A percentile compares a stretch with the other conserved stretches of the same genome.
These are phyloP conservation scores for Panzeria rudis DNA, from an alignment of 2,888 invertebrate species.

Conservation along the genomic window DNA sequence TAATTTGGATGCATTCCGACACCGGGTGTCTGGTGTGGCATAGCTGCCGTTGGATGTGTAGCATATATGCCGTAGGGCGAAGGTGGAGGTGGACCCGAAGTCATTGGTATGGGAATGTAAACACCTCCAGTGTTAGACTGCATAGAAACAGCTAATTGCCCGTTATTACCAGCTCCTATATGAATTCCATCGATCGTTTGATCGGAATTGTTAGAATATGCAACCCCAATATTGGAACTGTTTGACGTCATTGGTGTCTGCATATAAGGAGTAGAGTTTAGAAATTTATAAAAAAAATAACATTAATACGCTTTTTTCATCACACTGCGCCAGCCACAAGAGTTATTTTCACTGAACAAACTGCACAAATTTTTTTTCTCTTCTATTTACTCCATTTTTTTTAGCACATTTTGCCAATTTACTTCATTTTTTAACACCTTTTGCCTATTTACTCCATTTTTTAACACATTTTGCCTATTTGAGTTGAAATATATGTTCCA, in stretches of 20 bases:
- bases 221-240: conserved; percentile 63
- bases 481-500: too few species aligned
- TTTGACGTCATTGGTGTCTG: conserved; percentile 71
- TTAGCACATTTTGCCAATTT: too few species aligned
- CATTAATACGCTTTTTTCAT: neutral
- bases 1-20: conserved; percentile 62
- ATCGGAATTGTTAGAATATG: conserved; percentile 69
- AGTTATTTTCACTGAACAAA: neutral
- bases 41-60: conserved; percentile 69
- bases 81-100: conserved; percentile 64
- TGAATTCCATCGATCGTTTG: conserved; percentile 37
- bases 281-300: neutral
- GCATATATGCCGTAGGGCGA: conserved; percentile 76
- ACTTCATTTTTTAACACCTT: too few species aligned
- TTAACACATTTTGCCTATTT: too few species aligned
- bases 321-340: neutral
- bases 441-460: too few species aligned
- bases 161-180: conserved; percentile 49
- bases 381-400: neutral
- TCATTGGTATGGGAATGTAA: conserved; percentile 74
- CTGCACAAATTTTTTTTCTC: neutral
- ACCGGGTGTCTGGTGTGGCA: conserved; percentile 67
- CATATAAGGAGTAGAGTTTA: conserved; percentile 38
- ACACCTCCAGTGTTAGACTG: conserved; percentile 68
- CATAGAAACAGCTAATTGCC: conserved; percentile 63